Percentiles rank a stretch among this genome's conserved stretches.
Evolutionary conservation across 2,113 vertebrate species (phyloP).

Genomic region (Typhlomys cinereus): DNA sequence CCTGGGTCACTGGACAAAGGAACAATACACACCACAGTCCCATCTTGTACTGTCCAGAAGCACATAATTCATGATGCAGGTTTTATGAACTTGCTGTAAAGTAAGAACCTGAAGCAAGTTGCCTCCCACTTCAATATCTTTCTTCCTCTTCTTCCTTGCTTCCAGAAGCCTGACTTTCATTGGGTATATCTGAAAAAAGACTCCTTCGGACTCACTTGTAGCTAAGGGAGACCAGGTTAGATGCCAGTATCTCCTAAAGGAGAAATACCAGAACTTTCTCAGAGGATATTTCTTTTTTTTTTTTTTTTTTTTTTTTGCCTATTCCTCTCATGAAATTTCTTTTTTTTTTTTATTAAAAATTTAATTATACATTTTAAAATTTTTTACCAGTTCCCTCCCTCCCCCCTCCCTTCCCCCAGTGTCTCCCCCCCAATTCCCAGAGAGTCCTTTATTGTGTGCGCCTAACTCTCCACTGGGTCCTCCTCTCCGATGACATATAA

Average conservation of each 20-base stretch:
- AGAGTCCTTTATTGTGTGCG: too few species aligned
- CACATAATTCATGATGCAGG: not conserved
- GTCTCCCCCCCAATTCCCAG: too few species aligned
- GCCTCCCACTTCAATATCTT: not conserved
- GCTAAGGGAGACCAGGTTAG: not conserved
- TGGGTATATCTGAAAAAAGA: not conserved
- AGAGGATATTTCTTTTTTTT: too few species aligned
- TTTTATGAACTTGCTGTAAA: accelerated
- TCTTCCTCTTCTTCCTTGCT: not conserved
- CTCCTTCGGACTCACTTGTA: not conserved
- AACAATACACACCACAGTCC: not conserved
- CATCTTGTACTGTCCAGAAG: not conserved
- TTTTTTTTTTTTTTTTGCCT: too few species aligned
- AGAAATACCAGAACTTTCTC: not conserved
- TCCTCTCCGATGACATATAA: too few species aligned
- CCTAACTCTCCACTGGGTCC: too few species aligned
- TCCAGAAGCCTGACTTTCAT: not conserved
- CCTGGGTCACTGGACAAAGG: not conserved
- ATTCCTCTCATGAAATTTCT: too few species aligned
- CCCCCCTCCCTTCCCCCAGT: too few species aligned
- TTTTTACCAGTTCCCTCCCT: too few species aligned
- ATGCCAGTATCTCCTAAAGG: not conserved
- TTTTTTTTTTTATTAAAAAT: too few species aligned
- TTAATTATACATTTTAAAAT: too few species aligned
- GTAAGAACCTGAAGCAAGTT: not conserved